phyloP scores from a whole-genome alignment of 2,888 invertebrate genomes.

The Tetramorium bicarinatum region DNA sequence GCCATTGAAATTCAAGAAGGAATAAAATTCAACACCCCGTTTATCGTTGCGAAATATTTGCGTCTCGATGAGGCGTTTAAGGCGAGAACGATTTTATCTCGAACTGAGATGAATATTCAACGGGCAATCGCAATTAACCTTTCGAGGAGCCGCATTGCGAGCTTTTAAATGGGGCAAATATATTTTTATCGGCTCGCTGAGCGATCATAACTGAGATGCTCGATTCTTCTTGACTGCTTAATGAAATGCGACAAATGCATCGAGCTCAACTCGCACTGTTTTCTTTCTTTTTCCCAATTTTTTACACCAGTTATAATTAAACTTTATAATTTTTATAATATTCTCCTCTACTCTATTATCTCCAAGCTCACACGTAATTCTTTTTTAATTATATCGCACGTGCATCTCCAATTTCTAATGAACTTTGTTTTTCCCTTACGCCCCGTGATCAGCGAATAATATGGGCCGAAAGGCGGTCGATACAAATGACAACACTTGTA shows the following conservation, averaged over 20 bases:
- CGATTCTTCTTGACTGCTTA: background rate
- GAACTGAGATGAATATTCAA: constrained; percentile 40
- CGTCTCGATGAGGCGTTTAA: constrained; percentile 16
- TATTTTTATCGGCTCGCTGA: constrained; percentile 27
- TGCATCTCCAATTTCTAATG: background rate
- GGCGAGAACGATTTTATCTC: constrained; percentile 30
- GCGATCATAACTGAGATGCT: constrained; percentile 36
- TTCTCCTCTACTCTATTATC: too few relatives aligned
- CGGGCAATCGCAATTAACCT: constrained; percentile 49
- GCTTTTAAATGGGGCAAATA: constrained; percentile 25
- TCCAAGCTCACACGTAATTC: background rate
- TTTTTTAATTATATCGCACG: too few relatives aligned
- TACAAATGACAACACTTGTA: constrained; percentile 19
- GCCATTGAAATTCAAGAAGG: background rate
- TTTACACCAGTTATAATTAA: background rate
- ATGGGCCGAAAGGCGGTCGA: constrained; percentile 14
- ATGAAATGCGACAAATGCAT: background rate
- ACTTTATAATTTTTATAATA: background rate
- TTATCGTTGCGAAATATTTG: background rate
- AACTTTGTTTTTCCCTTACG: background rate
- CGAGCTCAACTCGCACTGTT: background rate
- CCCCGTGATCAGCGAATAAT: constrained; percentile 1
- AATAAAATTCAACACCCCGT: constrained; percentile 12
- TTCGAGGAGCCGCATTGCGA: constrained; percentile 14
- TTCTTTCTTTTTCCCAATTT: too few relatives aligned